Base-by-base conservation (phyloP, 2,113 vertebrate genomes). In the Paedocypris sp. region DNA sequence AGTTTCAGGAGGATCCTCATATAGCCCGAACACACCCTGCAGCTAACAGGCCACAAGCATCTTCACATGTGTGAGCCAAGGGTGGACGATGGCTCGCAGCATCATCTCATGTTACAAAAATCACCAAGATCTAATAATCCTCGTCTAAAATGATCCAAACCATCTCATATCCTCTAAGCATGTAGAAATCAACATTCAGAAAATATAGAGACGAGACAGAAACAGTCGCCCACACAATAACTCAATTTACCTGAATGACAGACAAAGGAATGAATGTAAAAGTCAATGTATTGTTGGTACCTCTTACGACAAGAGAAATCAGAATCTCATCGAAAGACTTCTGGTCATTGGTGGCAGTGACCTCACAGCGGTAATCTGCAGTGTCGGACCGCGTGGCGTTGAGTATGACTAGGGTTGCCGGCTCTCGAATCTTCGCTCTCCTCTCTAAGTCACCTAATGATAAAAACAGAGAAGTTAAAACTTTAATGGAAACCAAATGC, bases 341-440 rank as follows among this genome's bases (percentile, higher is more conserved):
- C 1, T 74, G 73, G 67, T 98, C 94, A 0, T 80, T 70, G 2
- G 82, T 79, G 0, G 93, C 93, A 0, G 92, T 91, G 70, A 98
- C 94, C 63, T 98, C 94, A 6, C 94, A 98, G 64, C 94, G 90
- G 32, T 98, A 98, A 1, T 80, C 80, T 3, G 91, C 94, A 0
- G 88, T 91, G 74, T 98, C 94, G 3, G 70, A 86, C 13, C 94
- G 81, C 0, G 91, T 98, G 57, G 91, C 84, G 2, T 98, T 97
- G 46, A 79, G 83, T 11, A 98, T 97, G 59, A 90, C 67, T 60
- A 98, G 75, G 0, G 91, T 92, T 0, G 90, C 90, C 11, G 87
- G 83, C 56, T 90, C 87, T 62, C 86, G 68, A 12, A 98, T 83
- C 43, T 82, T 75, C 2, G 93, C 91, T 61, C 94, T 83, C 31